These are phyloP conservation scores for Sturnira hondurensis DNA, from an alignment of 2,113 vertebrate genomes.

Conservation along the genomic window DNA sequence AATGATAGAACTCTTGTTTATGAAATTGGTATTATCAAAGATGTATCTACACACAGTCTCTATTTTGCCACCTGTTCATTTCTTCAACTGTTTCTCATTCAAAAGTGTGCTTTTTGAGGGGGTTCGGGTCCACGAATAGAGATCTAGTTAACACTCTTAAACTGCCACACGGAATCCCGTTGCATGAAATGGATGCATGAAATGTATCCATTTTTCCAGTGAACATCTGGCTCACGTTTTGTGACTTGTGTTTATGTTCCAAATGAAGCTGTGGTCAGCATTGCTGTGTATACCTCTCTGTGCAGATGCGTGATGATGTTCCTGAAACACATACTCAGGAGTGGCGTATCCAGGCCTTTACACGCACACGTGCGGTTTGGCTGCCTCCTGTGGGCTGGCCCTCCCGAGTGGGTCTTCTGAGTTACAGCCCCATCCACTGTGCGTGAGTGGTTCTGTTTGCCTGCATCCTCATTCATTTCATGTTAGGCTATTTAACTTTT, in stretches of 20 bases:
- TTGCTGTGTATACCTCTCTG: background rate
- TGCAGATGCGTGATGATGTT: background rate
- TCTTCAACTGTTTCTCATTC: background rate
- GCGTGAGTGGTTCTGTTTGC: background rate
- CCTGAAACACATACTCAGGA: background rate
- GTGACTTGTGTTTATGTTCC: background rate
- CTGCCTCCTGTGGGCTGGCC: no score
- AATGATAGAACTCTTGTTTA: background rate
- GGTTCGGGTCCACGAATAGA: background rate
- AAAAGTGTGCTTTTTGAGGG: background rate
- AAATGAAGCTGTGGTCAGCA: background rate
- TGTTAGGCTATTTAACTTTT: background rate
- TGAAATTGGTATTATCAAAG: background rate
- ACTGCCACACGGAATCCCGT: background rate
- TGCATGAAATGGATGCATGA: no score
- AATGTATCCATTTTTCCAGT: background rate
- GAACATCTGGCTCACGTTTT: background rate
- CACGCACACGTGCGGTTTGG: no score
- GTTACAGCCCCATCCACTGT: background rate
- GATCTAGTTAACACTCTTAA: background rate
- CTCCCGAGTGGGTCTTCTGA: background rate
- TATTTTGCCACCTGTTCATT: background rate
- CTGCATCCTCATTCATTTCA: background rate
- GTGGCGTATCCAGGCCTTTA: background rate
- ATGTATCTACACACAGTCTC: background rate